phyloP scores from a whole-genome alignment of 2,888 invertebrate genomes.

The Callimorpha dominula region DNA sequence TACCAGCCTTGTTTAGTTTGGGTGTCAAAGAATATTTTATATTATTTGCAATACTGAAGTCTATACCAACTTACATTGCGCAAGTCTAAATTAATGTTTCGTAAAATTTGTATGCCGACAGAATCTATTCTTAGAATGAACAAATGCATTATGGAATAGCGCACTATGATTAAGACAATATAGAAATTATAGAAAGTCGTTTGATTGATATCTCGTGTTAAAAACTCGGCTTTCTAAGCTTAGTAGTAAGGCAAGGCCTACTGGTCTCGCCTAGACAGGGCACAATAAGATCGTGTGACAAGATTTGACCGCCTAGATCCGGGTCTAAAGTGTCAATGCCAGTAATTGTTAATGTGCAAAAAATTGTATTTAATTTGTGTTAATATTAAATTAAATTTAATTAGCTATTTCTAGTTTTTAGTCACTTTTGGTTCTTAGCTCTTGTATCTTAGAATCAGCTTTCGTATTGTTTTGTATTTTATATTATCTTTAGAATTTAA shows the following conservation, averaged over 20 bases:
- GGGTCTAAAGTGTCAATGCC: conserved; percentile 81
- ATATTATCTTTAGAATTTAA: too few relatives aligned
- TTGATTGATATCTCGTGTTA: conserved; percentile 49
- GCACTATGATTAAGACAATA: conserved; percentile 52
- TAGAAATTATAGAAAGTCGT: conserved; percentile 55
- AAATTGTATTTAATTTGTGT: not conserved
- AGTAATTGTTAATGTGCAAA: conserved; percentile 42
- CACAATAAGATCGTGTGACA: conserved; percentile 55
- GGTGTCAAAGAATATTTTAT: too few relatives aligned
- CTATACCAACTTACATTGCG: too few relatives aligned
- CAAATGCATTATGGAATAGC: conserved; percentile 40
- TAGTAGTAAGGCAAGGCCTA: conserved; percentile 32
- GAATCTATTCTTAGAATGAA: not conserved
- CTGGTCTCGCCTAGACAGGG: conserved; percentile 33
- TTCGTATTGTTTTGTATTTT: not conserved
- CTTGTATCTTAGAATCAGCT: not conserved
- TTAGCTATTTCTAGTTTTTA: not conserved
- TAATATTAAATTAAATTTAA: not conserved
- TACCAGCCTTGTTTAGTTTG: too few relatives aligned
- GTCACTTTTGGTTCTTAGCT: not conserved
- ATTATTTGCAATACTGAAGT: too few relatives aligned
- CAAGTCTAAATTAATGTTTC: too few relatives aligned
- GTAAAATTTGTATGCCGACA: not conserved
- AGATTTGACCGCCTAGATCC: conserved; percentile 71
- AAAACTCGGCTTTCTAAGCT: conserved; percentile 52